Percentiles rank a stretch among this genome's conserved stretches.
Conservation (phyloP, 2,888 invertebrate genomes). For the Tetranychus piercei region DNA sequence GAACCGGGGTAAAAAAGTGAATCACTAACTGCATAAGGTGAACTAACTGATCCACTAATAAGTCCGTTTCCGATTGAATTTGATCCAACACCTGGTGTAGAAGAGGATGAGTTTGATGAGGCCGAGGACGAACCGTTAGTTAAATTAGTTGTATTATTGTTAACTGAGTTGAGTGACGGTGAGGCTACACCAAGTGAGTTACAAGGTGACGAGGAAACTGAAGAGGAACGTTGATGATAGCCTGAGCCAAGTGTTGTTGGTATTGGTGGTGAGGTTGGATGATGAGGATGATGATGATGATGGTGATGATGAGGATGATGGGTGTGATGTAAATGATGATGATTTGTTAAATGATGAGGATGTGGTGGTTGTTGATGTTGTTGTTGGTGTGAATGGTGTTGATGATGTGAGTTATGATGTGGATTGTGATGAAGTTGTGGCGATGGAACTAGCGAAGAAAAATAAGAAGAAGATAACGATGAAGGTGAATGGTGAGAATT, state of each 20-base stretch:
- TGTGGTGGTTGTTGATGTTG: background rate
- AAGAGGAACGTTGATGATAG: slow-evolving; percentile 22
- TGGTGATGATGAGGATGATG: background rate
- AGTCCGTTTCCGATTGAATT: background rate
- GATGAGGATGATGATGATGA: background rate
- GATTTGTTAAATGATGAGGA: background rate
- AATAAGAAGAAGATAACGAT: background rate
- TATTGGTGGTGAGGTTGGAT: slow-evolving; percentile 13
- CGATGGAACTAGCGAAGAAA: background rate
- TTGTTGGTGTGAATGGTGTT: background rate
- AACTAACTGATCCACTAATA: background rate
- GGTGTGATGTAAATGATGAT: background rate
- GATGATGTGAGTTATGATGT: slow-evolving; percentile 18
- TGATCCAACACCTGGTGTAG: background rate
- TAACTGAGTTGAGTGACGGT: background rate
- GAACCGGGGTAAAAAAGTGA: slow-evolving; percentile 25
- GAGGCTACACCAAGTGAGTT: slow-evolving; percentile 11
- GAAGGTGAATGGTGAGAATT: slow-evolving; percentile 35
- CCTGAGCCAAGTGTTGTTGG: slow-evolving; percentile 17
- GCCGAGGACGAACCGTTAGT: background rate
- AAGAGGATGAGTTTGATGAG: background rate
- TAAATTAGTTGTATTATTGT: background rate
- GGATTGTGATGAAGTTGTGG: slow-evolving; percentile 39
- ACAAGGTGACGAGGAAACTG: background rate
- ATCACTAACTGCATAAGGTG: background rate